Conservation (phyloP, 35 echinoderm and acorn worm species). For the Apostichopus californicus region DNA sequence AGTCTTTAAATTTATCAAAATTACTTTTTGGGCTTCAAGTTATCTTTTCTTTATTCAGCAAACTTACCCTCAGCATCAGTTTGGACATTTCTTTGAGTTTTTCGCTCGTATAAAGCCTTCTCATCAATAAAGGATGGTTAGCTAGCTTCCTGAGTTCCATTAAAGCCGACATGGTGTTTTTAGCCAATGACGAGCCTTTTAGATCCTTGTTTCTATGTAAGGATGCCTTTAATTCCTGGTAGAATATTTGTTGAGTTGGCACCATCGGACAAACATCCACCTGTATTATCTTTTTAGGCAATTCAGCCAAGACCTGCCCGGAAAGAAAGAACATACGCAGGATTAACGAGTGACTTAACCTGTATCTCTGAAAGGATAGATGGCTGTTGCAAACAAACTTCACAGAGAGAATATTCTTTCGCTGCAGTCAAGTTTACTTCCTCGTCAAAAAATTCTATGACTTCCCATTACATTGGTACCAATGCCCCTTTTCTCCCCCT, state of each 20-base stretch:
- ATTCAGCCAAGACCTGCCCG: constrained; percentile 79
- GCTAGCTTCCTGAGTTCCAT: constrained; percentile 94
- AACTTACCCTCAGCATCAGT: constrained; percentile 89
- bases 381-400: no score
- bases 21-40: no score
- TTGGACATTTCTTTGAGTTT: constrained; percentile 88
- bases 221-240: constrained; percentile 60
- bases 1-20: neutral
- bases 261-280: constrained; percentile 71
- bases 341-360: no score
- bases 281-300: constrained; percentile 74
- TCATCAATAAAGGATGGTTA: constrained; percentile 82
- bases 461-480: no score
- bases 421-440: no score
- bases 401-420: no score
- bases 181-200: neutral
- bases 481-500: no score
- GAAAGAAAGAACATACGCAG: neutral
- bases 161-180: constrained; percentile 60
- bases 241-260: constrained; percentile 54
- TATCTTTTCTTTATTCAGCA: neutral
- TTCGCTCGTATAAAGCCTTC: constrained; percentile 70
- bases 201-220: constrained; percentile 44
- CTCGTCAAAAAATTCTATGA: no score
- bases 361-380: no score